phyloP scores from a whole-genome alignment of 1,140 invertebrate species.

The Rhopalosiphum padi region DNA sequence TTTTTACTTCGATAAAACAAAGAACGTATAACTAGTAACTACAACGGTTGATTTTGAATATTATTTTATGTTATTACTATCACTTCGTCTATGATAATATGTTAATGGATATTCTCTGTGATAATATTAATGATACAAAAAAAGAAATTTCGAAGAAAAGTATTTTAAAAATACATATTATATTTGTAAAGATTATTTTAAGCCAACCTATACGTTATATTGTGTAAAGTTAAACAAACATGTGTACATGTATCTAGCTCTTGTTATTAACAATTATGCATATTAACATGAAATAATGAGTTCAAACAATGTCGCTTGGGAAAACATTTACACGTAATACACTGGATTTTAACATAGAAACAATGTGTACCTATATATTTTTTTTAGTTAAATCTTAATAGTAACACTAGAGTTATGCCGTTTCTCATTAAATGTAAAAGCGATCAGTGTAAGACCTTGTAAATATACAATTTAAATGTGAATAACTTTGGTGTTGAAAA shows the following conservation, averaged over 20 bases:
- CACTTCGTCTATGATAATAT: background rate
- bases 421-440: background rate
- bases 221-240: background rate
- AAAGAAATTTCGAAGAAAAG: background rate
- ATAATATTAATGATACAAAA: background rate
- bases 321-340: background rate
- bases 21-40: background rate
- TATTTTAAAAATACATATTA: background rate
- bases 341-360: background rate
- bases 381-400: background rate
- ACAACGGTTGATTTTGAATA: background rate
- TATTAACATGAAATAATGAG: constrained; percentile 12
- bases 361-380: background rate
- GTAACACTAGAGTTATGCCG: background rate
- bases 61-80: background rate
- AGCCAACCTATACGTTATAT: background rate
- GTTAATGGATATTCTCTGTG: background rate
- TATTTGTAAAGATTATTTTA: background rate
- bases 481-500: background rate
- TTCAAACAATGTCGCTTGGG: background rate
- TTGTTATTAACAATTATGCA: background rate
- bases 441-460: background rate
- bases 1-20: background rate
- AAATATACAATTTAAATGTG: background rate
- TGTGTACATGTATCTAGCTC: background rate